A percentile compares a stretch with the other conserved stretches of the same genome.
Evolutionary conservation across 2,113 vertebrate species (phyloP).

Genomic region (Hemicordylus capensis): DNA sequence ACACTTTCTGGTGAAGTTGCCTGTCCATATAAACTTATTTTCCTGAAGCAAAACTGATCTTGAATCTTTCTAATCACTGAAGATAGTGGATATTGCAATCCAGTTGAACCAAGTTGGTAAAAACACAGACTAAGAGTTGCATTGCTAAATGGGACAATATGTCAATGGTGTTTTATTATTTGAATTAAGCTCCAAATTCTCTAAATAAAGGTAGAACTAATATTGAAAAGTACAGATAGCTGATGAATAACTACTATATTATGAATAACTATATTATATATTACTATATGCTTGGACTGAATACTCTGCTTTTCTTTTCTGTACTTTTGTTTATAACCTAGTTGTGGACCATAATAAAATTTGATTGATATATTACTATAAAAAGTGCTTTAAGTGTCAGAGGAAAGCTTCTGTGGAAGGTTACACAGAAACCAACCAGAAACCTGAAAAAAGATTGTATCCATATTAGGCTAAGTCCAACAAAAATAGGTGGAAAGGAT

Average conservation of each 20-base stretch:
- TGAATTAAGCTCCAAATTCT: neutral
- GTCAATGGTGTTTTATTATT: neutral
- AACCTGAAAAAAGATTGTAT: neutral
- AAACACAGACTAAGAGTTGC: neutral
- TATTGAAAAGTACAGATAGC: neutral
- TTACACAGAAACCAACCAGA: neutral
- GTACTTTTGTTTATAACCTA: too few relatives aligned
- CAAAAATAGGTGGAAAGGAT: neutral
- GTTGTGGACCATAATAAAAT: too few relatives aligned
- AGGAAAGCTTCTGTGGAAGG: neutral
- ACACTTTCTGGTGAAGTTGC: rapidly evolving
- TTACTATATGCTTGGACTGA: too few relatives aligned
- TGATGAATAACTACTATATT: too few relatives aligned
- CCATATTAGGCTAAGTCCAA: neutral
- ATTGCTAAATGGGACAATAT: neutral
- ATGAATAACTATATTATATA: too few relatives aligned
- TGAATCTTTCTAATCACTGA: neutral
- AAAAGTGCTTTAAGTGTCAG: neutral
- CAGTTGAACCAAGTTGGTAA: neutral
- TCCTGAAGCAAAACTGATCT: neutral
- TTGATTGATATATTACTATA: too few relatives aligned
- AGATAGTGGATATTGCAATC: neutral
- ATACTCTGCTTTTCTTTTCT: too few relatives aligned
- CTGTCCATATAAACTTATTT: neutral
- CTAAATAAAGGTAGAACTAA: neutral